These are phyloP conservation scores for Calidris pygmaea DNA, from an alignment of 2,113 vertebrate genomes.

Conservation along the genomic window DNA sequence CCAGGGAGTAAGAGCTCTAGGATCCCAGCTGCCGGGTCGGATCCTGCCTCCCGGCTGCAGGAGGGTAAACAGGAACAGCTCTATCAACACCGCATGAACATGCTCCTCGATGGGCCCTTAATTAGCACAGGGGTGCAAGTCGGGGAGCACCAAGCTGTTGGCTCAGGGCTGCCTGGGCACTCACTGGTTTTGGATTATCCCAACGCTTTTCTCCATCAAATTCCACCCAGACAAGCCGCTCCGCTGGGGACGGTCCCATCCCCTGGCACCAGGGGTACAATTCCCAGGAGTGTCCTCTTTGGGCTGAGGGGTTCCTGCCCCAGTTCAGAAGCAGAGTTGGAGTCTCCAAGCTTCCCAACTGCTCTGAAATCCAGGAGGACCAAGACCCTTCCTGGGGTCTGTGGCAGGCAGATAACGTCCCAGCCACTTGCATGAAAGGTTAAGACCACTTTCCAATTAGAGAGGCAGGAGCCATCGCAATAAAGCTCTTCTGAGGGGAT, in stretches of 20 bases:
- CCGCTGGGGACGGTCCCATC: neutral
- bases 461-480: conserved; percentile 56
- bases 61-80: neutral
- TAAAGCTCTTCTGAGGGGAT: conserved; percentile 67
- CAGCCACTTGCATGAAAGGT: conserved; percentile 44
- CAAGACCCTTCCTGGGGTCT: neutral
- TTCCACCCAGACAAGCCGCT: neutral
- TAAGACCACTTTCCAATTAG: conserved; percentile 68
- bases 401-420: neutral
- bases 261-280: neutral
- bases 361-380: neutral
- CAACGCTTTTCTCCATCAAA: accelerated
- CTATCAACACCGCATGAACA: accelerated
- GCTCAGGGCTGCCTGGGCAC: neutral
- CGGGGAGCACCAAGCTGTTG: neutral
- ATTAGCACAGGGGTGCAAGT: accelerated
- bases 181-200: neutral
- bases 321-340: neutral
- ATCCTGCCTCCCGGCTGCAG: neutral
- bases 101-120: neutral
- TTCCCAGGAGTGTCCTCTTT: neutral
- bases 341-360: neutral
- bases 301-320: neutral
- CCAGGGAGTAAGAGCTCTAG: neutral
- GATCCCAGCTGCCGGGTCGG: neutral